A percentile compares a stretch with the other conserved stretches of the same genome.
Evolutionary conservation across 2,797 vertebrate species (phyloP).

Genomic region (Poecilia wingei): DNA sequence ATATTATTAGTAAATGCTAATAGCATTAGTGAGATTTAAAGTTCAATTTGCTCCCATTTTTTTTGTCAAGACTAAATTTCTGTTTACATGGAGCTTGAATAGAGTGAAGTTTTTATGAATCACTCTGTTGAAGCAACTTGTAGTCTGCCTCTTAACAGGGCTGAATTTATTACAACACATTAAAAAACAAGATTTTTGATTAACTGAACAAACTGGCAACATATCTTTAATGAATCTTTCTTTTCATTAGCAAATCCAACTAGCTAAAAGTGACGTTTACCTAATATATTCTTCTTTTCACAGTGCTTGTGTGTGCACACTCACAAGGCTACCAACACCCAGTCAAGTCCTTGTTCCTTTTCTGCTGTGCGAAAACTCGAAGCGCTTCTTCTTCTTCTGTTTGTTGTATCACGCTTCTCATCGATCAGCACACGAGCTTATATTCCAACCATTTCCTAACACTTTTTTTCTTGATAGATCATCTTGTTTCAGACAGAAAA

Average conservation of each 20-base stretch:
- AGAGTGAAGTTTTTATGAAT: not conserved
- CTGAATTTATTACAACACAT: not conserved
- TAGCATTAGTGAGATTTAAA: not conserved
- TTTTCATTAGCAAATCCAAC: not conserved
- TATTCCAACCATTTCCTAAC: not conserved
- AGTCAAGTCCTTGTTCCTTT: not conserved
- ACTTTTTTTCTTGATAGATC: not conserved
- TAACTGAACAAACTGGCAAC: not conserved
- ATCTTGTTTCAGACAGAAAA: not conserved
- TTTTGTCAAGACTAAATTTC: not conserved
- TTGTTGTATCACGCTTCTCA: not conserved
- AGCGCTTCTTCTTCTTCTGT: not conserved
- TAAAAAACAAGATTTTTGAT: not conserved
- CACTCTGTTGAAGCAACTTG: not conserved
- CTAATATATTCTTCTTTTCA: not conserved
- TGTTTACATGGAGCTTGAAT: not conserved
- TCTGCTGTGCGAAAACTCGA: not conserved
- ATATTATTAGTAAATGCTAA: not conserved
- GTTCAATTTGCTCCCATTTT: not conserved
- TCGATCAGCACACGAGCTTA: not conserved
- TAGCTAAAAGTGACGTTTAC: not conserved
- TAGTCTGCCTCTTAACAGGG: not conserved
- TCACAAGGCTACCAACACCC: not conserved
- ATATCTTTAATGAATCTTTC: not conserved
- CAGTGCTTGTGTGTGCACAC: not conserved